A percentile compares a stretch with the other conserved stretches of the same genome.
Evolutionary conservation across 2,797 vertebrate genomes (phyloP).

Genomic region (Lithobates sylvaticus): DNA sequence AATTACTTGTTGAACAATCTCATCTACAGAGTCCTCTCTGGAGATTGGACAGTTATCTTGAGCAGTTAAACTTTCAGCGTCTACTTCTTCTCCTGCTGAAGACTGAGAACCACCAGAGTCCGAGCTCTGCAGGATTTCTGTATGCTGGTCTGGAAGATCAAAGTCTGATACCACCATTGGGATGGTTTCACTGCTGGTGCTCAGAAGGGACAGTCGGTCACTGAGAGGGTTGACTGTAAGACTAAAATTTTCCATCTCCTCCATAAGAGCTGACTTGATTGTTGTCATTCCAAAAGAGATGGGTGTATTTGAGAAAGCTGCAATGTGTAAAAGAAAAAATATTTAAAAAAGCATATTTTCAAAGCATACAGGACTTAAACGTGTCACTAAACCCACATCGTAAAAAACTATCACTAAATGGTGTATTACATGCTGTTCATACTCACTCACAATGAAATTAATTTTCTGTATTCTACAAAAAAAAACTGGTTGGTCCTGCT

Average conservation of each 20-base stretch:
- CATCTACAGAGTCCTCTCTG: constrained; percentile 82
- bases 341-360: neutral
- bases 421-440: too few relatives aligned
- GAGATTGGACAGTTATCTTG: constrained; percentile 74
- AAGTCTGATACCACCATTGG: constrained; percentile 87
- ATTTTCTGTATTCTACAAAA: too few relatives aligned
- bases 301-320: constrained; percentile 79
- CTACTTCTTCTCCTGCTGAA: constrained; percentile 87
- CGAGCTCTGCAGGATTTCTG: constrained; percentile 87
- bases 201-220: constrained; percentile 93
- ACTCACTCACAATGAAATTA: too few relatives aligned
- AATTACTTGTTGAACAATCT: constrained; percentile 84
- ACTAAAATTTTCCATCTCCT: constrained; percentile 96
- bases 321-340: constrained; percentile 8
- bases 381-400: too few relatives aligned
- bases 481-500: too few relatives aligned
- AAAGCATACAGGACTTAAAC: neutral
- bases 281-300: constrained; percentile 72
- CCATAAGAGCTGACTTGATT: constrained; percentile 78
- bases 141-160: constrained; percentile 86
- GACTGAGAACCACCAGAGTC: constrained; percentile 91
- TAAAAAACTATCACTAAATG: too few relatives aligned
- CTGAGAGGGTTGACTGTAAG: constrained; percentile 96
- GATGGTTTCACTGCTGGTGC: constrained; percentile 95
- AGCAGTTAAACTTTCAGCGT: constrained; percentile 78